Base-by-base conservation (phyloP, 2,888 invertebrate species). In the Ellobium chinense region DNA sequence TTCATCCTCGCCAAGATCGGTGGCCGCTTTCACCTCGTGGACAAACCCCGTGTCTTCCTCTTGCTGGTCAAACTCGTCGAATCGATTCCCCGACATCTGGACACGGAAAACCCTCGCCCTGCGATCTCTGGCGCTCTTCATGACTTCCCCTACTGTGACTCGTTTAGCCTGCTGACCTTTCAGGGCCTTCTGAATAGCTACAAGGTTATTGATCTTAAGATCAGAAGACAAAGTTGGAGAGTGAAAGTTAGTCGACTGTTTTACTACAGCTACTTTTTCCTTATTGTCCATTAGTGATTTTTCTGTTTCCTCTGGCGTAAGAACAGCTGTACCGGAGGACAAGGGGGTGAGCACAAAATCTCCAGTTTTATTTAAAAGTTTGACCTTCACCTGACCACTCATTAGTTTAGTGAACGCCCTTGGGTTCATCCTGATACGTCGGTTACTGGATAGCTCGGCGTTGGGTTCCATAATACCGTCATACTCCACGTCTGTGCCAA, bases 141-240 rank as follows among this genome's bases (percentile, higher is more conserved):
- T 87, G 9, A 89, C 88, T 63, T 89, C 88, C 7, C 86, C 82
- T 1, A 89, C 87, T 0, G 89, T 86, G 21, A 86, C 85, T 62
- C 88, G 83, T 63, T 87, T 89, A 9, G 86, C 83, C 12, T 84
- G 82, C 21, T 86, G 80, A 2, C 89, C 89, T 54, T 82, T 79
- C 24, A 89, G 73, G 14, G 86, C 87, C 82, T 87, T 88, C 77
- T 88, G 87, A 36, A 89, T 89, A 18, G 89, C 87, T 24, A 89
- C 85, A 80, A 87, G 77, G 70, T 88, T 89, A 75, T 87, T 88
- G 21, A 88, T 85, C 82, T 89, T 89, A 79, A 89, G 82, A 82
- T 89, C 89, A 0, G 88, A 86, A 0, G 88, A 79, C 14, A 89
- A 82, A 0, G 89, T 89, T 0, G 87, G 85, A 0, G 88, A 82